Conservation (phyloP, 2,113 vertebrate species). For the Scomber japonicus region DNA sequence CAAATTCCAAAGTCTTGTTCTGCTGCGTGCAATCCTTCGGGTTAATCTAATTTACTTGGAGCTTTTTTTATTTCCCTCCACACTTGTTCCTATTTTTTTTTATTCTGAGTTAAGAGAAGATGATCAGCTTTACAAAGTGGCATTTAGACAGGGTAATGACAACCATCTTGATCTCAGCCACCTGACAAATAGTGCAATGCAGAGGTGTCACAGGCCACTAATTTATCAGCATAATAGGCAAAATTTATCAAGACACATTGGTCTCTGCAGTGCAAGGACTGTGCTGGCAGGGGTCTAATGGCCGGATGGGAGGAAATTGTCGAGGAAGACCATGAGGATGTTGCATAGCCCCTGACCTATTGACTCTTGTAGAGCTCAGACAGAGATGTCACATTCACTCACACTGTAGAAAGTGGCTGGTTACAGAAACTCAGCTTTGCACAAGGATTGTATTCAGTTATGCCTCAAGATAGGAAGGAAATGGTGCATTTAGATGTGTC, state of each 20-base stretch:
- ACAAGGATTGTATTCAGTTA: not conserved
- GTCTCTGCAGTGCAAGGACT: constrained; percentile 65
- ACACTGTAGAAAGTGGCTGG: not conserved
- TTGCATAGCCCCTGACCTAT: constrained; percentile 33
- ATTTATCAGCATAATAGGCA: constrained; percentile 79
- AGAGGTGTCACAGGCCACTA: constrained; percentile 55
- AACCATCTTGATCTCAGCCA: constrained; percentile 58
- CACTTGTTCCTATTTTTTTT: constrained; percentile 15
- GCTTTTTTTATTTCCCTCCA: constrained; percentile 42
- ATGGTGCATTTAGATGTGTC: not conserved
- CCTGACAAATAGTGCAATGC: constrained; percentile 48
- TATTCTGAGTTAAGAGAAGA: constrained; percentile 37
- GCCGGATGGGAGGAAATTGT: constrained; percentile 57
- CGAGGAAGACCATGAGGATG: constrained; percentile 54
- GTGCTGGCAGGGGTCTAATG: constrained; percentile 75
- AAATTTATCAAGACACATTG: constrained; percentile 78
- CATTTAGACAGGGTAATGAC: constrained; percentile 70
- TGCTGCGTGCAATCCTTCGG: constrained; percentile 7
- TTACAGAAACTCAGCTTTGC: constrained; percentile 2
- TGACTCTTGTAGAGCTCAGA: constrained; percentile 9
- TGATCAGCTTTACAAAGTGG: constrained; percentile 55
- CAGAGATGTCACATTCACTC: not conserved
- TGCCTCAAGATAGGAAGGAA: constrained; percentile 5
- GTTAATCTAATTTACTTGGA: constrained; percentile 56
- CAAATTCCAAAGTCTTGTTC: constrained; percentile 21